These are phyloP conservation scores for Xenopus tropicalis DNA, from an alignment of 2,113 vertebrate genomes.

Conservation along the genomic window UCB_Xtro_10.0 CM004444.2:174557001-174557500, in stretches of 20 bases:
- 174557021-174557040: too few relatives aligned
- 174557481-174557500: constrained; percentile 28
- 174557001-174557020: too few relatives aligned
- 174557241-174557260: constrained; percentile 19
- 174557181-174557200: too few relatives aligned
- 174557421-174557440: constrained; percentile 13
- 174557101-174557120: too few relatives aligned
- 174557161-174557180: too few relatives aligned
- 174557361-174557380: neutral
- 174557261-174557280: constrained; percentile 22
- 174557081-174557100: too few relatives aligned
- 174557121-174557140: too few relatives aligned
- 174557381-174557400: constrained; percentile 24
- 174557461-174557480: constrained; percentile 10
- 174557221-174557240: neutral
- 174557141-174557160: too few relatives aligned
- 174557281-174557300: constrained; percentile 18
- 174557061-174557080: too few relatives aligned
- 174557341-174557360: neutral
- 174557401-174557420: constrained; percentile 18
- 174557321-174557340: neutral
- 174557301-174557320: constrained; percentile 9
- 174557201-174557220: too few relatives aligned
- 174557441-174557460: neutral
- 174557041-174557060: too few relatives aligned